phyloP scores from a whole-genome alignment of 2,888 invertebrate species.

The Amiota mariae region DNA sequence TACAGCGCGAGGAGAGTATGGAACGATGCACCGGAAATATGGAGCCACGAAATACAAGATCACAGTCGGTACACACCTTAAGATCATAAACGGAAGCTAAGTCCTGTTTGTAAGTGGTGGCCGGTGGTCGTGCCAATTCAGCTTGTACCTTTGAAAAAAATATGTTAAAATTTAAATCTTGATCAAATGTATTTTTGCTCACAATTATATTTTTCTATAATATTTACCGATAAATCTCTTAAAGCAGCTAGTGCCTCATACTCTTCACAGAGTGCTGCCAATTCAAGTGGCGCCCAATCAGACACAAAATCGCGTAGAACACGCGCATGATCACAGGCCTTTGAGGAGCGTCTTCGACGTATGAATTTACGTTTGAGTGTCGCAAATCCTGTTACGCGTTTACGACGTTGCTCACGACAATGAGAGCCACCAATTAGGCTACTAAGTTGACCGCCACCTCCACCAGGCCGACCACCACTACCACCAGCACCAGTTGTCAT shows the following conservation, averaged over 20 bases:
- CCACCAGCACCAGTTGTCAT: slow-evolving; percentile 49
- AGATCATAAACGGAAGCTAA: slow-evolving; percentile 87
- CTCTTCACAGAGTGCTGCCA: slow-evolving; percentile 91
- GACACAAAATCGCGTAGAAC: slow-evolving; percentile 83
- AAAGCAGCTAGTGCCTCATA: slow-evolving; percentile 92
- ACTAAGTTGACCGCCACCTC: slow-evolving; percentile 35
- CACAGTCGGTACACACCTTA: slow-evolving; percentile 92
- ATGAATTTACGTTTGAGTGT: slow-evolving; percentile 87
- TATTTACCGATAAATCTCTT: slow-evolving; percentile 82
- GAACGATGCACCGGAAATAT: slow-evolving; percentile 92
- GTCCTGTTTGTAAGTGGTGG: slow-evolving; percentile 88
- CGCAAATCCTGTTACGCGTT: slow-evolving; percentile 86
- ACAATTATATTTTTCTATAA: background rate
- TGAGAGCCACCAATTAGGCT: slow-evolving; percentile 58
- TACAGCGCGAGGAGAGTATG: slow-evolving; percentile 86
- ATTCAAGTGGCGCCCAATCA: slow-evolving; percentile 87
- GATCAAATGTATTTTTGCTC: background rate
- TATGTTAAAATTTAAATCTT: slow-evolving; percentile 1
- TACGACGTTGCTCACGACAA: slow-evolving; percentile 77
- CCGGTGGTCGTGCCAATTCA: slow-evolving; percentile 92
- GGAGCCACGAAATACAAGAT: slow-evolving; percentile 90
- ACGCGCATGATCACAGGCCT: slow-evolving; percentile 86
- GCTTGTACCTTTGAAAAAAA: slow-evolving; percentile 80
- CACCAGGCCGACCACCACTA: slow-evolving; percentile 39
- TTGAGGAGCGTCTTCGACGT: slow-evolving; percentile 83